Evolutionary conservation across 2,797 vertebrate species (phyloP).

Genomic region (Catamblyrhynchus diadema): DNA sequence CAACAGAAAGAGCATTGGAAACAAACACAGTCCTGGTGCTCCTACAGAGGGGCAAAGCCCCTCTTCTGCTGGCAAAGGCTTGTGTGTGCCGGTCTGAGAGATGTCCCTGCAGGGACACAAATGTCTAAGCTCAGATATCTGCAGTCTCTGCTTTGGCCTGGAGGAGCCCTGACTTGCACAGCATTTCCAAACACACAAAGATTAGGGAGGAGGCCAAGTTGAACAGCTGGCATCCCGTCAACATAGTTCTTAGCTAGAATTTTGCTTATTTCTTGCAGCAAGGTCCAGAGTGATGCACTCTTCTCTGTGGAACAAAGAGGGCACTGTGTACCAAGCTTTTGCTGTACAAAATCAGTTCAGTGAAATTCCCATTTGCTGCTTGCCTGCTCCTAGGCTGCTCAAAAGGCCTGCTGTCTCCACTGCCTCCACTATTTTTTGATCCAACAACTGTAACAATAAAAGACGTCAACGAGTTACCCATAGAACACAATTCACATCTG

Average conservation of each 20-base stretch:
- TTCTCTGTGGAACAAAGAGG: slow-evolving; percentile 50
- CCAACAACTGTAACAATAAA: neutral
- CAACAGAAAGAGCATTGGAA: neutral
- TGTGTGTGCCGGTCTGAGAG: neutral
- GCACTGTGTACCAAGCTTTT: slow-evolving; percentile 64
- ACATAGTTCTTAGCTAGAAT: neutral
- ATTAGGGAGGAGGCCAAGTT: neutral
- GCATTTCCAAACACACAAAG: slow-evolving; percentile 13
- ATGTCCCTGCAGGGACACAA: neutral
- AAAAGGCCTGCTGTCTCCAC: neutral
- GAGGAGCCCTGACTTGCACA: neutral
- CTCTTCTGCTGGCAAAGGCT: neutral
- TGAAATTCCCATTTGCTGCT: neutral
- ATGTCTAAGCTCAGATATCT: neutral
- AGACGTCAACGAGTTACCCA: neutral
- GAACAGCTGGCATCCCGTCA: neutral
- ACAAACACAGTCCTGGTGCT: neutral
- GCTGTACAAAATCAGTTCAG: neutral
- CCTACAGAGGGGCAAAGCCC: neutral
- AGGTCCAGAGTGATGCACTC: neutral
- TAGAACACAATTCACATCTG: neutral
- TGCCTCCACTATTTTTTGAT: neutral
- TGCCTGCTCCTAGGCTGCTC: neutral
- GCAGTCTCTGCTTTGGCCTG: neutral
- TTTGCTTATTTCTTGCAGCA: neutral